Evolutionary conservation across 1,140 invertebrate genomes (phyloP), one percentile per base, ranked within the genome.

Genomic region (Neelides sp.): DNA sequence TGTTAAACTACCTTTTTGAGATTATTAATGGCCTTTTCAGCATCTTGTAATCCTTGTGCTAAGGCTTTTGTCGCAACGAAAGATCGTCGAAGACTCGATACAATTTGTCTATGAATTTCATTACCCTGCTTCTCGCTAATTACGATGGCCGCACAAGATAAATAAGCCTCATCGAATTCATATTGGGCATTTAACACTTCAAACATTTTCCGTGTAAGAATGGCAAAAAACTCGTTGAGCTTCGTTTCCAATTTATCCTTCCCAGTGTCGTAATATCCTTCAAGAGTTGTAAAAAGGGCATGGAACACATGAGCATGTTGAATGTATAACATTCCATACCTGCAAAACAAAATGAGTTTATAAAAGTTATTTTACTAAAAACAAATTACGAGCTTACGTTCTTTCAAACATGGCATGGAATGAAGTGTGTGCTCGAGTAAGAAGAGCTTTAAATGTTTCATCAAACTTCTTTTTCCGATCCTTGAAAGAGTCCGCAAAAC

Each of bases 161-260:
- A 36, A 48, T 57, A 62, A 12, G 58, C 15, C 15, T 83, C 79
- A 66, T 89, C 80, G 63, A 95, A 92, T 36, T 73, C 73, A 64
- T 94, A 93, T 65, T 92, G 87, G 3, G 78, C 74, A 68, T 97
- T 96, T 51, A 96, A 71, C 22, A 96, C 88, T 0, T 79, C 83
- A 69, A 97, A 97, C 90, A 98, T 96, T 65, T 87, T 89, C 67
- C 92, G 83, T 65, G 96, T 92, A 0, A 97, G 77, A 3, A 79
- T 83, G 43, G 78, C 80, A 71, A 97, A 98, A 72, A 98, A 98
- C 48, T 78, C 78, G 58, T 96, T 85, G 79, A 97, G 82, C 17
- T 85, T 82, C 15, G 81, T 78, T 28, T 82, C 76, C 10, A 97
- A 75, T 65, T 92, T 79, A 8, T 85, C 76, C 60, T 80, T 72